Base-by-base conservation (phyloP, 2,888 invertebrate species). In the Meiosimyza platycephala region DNA sequence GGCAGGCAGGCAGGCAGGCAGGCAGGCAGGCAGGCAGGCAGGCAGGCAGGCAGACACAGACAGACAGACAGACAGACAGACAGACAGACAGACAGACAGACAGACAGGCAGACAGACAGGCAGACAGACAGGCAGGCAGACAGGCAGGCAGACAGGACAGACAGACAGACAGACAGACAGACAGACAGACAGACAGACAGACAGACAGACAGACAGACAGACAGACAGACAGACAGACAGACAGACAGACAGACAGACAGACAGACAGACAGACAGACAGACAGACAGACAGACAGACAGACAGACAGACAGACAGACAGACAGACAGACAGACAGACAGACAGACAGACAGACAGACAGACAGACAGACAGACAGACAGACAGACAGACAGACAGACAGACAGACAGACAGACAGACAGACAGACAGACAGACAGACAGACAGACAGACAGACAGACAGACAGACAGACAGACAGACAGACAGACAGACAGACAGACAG, bases 71-170 rank as follows among this genome's bases (percentile, higher is more conserved):
- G 57, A 57, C 57, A 57, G 57, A 57, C 57, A 57, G 57, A 57
- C 57, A 57, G 57, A 57, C 57, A 57, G 57, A 57, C 57, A 57
- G 57, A 57, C 57, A 57, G 57, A 57, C 57, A 57, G 57, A n/a
- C n/a, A n/a, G n/a, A n/a, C n/a, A n/a, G n/a, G n/a, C n/a, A n/a
- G n/a, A n/a, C n/a, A n/a, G n/a, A n/a, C n/a, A n/a, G n/a, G n/a
- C n/a, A n/a, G n/a, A n/a, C n/a, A n/a, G n/a, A n/a, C n/a, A n/a
- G n/a, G n/a, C n/a, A n/a, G n/a, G n/a, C n/a, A n/a, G n/a, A n/a
- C n/a, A n/a, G n/a, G n/a, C n/a, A n/a, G n/a, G n/a, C n/a, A n/a
- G n/a, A n/a, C n/a, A n/a, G n/a, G n/a, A 57, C 57, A 57, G 57
- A 57, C 57, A 57, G 57, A 57, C 57, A 57, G 57, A 57, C 57